A percentile compares a stretch with the other conserved stretches of the same genome.
Evolutionary conservation across 2,113 vertebrate species (phyloP).

Genomic region (Gymnorhina tibicen): DNA sequence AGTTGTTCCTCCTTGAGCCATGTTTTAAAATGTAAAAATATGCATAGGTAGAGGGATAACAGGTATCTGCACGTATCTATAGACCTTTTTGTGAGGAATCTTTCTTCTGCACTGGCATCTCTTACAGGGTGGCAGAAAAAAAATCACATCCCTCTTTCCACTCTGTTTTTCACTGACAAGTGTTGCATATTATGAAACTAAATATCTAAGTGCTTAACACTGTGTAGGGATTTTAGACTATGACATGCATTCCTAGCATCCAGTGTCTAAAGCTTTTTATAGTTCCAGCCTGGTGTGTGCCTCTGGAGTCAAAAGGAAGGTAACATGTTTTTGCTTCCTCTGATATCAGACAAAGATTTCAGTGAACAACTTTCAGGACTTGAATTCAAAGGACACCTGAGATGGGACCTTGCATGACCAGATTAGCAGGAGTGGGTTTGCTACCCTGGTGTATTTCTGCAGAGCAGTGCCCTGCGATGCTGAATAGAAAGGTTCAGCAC

Average conservation of each 20-base stretch:
- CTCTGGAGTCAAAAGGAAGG: background rate
- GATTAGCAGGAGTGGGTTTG: background rate
- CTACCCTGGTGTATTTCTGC: background rate
- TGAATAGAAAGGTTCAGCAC: background rate
- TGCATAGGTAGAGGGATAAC: background rate
- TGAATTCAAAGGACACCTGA: background rate
- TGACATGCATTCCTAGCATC: background rate
- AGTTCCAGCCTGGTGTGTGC: background rate
- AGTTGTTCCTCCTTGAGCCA: background rate
- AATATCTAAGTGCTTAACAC: background rate
- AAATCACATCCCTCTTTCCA: background rate
- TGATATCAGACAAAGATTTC: background rate
- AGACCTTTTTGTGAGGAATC: background rate
- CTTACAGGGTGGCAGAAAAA: background rate
- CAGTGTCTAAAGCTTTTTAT: background rate
- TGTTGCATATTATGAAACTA: background rate
- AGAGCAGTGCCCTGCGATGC: background rate
- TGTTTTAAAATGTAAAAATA: background rate
- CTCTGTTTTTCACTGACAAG: background rate
- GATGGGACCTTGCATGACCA: background rate
- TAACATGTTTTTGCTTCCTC: background rate
- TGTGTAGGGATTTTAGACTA: background rate
- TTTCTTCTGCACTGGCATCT: background rate
- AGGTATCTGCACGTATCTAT: background rate
- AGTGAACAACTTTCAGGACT: background rate